phyloP scores from a whole-genome alignment of 2,113 vertebrate species.

The Himantopus leucocephalus region DNA sequence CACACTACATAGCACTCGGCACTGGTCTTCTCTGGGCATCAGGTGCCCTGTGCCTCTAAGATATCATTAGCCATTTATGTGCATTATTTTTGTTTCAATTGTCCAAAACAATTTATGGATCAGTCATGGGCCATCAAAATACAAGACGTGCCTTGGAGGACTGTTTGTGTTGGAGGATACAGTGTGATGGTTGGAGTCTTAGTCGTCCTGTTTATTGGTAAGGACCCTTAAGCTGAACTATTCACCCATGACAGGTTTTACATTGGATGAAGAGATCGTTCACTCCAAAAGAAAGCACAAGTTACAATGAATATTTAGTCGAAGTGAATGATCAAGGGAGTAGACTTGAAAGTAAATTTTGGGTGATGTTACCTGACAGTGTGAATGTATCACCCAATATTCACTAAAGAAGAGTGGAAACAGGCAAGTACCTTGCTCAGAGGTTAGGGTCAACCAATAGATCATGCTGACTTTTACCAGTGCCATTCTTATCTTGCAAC shows the following conservation, averaged over 20 bases:
- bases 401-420: not conserved
- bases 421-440: not conserved
- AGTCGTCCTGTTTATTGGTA: not conserved
- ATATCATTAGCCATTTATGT: not conserved
- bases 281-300: not conserved
- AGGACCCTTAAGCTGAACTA: not conserved
- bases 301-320: not conserved
- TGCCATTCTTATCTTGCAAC: not conserved
- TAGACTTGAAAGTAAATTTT: not conserved
- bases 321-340: not conserved
- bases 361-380: not conserved
- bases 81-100: not conserved
- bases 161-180: not conserved
- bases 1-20: not conserved
- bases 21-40: not conserved
- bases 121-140: not conserved
- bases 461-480: not conserved
- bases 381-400: not conserved
- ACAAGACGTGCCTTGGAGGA: not conserved
- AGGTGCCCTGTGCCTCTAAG: not conserved
- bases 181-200: not conserved
- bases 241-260: not conserved
- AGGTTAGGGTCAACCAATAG: not conserved
- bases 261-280: not conserved
- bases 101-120: not conserved